phyloP scores from a whole-genome alignment of 2,113 vertebrate genomes.

The Parotia lawesii region DNA sequence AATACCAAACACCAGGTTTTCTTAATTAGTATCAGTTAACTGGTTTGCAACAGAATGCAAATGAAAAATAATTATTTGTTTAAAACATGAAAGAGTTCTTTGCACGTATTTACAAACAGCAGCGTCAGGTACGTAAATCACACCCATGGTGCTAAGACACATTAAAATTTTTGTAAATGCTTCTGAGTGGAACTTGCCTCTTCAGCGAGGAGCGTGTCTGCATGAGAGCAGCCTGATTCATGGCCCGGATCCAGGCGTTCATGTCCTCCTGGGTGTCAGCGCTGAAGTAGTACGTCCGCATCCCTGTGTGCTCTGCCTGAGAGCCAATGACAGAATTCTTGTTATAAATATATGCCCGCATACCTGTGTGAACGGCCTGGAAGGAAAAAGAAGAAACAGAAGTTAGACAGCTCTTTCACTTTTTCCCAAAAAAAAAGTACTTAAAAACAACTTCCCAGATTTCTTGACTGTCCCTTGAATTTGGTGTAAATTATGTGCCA shows the following conservation, averaged over 20 bases:
- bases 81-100: background rate
- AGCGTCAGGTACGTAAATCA: background rate
- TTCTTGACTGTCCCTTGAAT: background rate
- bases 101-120: background rate
- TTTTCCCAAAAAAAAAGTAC: no score
- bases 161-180: fast-evolving
- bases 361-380: constrained; percentile 93
- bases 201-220: constrained; percentile 83
- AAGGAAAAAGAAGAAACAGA: background rate
- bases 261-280: constrained; percentile 97
- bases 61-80: background rate
- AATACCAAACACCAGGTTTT: background rate
- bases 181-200: constrained; percentile 78
- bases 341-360: constrained; percentile 94
- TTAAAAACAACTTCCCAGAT: background rate
- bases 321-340: constrained; percentile 89
- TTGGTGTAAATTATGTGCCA: background rate
- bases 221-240: constrained; percentile 97
- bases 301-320: constrained; percentile 90
- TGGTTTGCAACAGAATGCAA: background rate
- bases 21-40: background rate
- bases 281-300: constrained; percentile 98
- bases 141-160: no score
- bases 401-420: background rate
- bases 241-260: constrained; percentile 93